Evolutionary conservation across 1,140 invertebrate species (phyloP), one percentile per base, ranked within the genome.

Genomic region (Melanaphis sacchari): DNA sequence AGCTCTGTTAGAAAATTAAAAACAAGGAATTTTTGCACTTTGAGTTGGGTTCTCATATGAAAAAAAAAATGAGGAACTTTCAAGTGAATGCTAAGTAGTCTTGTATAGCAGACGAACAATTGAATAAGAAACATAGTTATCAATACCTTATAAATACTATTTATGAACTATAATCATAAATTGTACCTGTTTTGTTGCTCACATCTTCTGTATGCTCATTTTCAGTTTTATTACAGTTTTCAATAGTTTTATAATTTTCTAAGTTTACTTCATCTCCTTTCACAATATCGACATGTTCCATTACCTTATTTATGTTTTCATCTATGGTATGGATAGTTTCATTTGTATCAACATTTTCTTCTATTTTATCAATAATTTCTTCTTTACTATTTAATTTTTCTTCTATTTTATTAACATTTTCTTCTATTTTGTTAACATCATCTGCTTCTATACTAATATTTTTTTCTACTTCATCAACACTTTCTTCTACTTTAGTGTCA

Each of bases 351-450:
- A 36, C 31, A n/a, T 76, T 76, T n/a, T 76, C 59, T 76, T 66
- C 59, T n/a, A n/a, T n/a, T 66, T 66, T 66, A n/a, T 84, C 84
- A 87, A 31, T n/a, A 54, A 49, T 11, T 40, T 85, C 94, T 40
- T 93, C 94, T 91, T 93, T 94, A 26, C 93, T 93, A 93, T 93
- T 54, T 6, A 90, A 84, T 46, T 41, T 91, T 59, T 76, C 66
- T 36, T 91, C 40, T 40, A 43, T 22, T 4, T 66, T 46, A 43
- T 81, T 85, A 22, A 36, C 7, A 26, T 26, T 52, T 54, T 89
- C 88, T 26, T 40, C 36, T 38, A n/a, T 0, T 41, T 31, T 40
- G 2, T 41, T 36, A 87, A 43, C 36, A 54, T 41, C 92, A 31
- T 54, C 85, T 52, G n/a, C 38, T 43, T 24, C 9, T 31, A 36